Base-by-base conservation (phyloP, 2,888 invertebrate genomes). In the Dryococelus australis region DNA sequence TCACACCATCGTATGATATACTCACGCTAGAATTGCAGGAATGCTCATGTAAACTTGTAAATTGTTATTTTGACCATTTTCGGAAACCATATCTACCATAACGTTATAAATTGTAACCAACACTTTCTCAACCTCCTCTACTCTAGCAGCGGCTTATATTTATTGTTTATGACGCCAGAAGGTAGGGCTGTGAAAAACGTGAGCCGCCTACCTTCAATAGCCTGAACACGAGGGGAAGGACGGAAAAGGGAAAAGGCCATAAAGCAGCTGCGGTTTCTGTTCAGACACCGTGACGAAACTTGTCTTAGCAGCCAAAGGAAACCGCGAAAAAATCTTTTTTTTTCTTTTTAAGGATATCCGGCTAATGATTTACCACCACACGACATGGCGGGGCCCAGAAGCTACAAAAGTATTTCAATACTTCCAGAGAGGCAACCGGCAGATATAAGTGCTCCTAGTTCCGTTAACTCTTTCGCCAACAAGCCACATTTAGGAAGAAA, bases 261-360 rank as follows among this genome's bases (percentile, higher is more conserved):
- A 65, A 65, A 65, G 65, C 6, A 20, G 65, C 65, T 65, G 24
- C 0, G 65, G 65, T 65, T 65, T 65, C n/a, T 65, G 65, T 65
- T 65, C 65, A 65, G 65, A 65, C 65, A 65, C 65, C 65, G 65
- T 20, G n/a, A n/a, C 65, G 65, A 65, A 65, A 24, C 65, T 65
- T n/a, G 16, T 24, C n/a, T n/a, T 3, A 65, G 65, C 65, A 65
- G 24, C 0, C 65, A 24, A 65, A 24, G 65, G 65, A 65, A 65
- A 65, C 65, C 65, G 65, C 65, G 12, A 65, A 65, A 65, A 65
- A 8, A 9, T 9, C 20, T 65, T 65, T 24, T n/a, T 24, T 65
- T 65, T 65, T 65, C n/a, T 9, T n/a, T 65, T 65, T n/a, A 65
- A 65, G 65, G 65, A 65, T n/a, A 65, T 65, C 65, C n/a, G 65